These are phyloP conservation scores for Orthosia gothica DNA, from an alignment of 2,888 invertebrate genomes.

Conservation along the genomic window DNA sequence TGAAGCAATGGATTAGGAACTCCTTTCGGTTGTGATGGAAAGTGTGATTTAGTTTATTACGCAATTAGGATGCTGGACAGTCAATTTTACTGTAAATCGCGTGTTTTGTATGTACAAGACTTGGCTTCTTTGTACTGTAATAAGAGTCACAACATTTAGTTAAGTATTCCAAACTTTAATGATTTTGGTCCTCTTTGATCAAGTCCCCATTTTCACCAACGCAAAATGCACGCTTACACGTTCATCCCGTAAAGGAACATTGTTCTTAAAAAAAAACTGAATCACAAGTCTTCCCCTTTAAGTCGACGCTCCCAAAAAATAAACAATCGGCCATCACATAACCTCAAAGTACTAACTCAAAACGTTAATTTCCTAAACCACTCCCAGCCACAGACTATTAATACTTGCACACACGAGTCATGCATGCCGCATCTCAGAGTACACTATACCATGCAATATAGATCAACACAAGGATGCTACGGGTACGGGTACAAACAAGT, in stretches of 20 bases:
- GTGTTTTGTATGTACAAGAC: too few relatives aligned
- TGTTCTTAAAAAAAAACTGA: neutral
- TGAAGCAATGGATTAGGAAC: too few relatives aligned
- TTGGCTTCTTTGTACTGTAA: too few relatives aligned
- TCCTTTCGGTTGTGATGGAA: too few relatives aligned
- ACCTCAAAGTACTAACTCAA: neutral
- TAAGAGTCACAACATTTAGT: too few relatives aligned
- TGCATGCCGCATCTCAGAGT: constrained; percentile 4
- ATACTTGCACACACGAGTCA: constrained; percentile 21
- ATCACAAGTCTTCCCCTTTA: neutral
- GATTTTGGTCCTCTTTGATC: neutral
- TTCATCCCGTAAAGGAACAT: neutral
- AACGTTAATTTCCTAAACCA: constrained; percentile 33
- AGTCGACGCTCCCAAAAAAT: neutral
- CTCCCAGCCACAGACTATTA: constrained; percentile 23
- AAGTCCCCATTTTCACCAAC: neutral
- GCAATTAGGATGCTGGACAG: too few relatives aligned
- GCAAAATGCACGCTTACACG: neutral
- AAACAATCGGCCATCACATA: neutral
- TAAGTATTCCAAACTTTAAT: neutral
- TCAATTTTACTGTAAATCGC: too few relatives aligned
- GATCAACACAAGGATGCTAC: constrained; percentile 72
- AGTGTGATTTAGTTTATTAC: too few relatives aligned
- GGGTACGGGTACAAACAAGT: constrained; percentile 70
- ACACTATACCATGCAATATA: constrained; percentile 53